Base-by-base conservation (phyloP, 2,888 invertebrate species). In the Leucophenga maculata region DNA sequence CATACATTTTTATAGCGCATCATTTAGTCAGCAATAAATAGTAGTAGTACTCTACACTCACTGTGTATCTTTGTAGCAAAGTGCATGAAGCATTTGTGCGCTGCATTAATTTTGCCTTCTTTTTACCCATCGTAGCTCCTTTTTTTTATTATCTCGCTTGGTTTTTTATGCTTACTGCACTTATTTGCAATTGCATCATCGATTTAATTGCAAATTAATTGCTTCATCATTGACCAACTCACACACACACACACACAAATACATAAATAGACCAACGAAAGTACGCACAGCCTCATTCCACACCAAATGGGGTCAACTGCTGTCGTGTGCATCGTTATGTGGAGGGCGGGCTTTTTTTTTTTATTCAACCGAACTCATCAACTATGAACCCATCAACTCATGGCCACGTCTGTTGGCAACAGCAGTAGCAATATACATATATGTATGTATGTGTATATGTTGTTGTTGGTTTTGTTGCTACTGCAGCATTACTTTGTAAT, bases 171-270 rank as follows among this genome's bases (percentile, higher is more conserved):
- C 75, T 77, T 73, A 68, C 71, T 75, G 85, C 85, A 83, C 84
- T 85, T 85, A 85, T 85, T 85, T 85, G 79, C 84, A 85, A 85
- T 85, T 85, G 85, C 84, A 84, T 83, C 82, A 84, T 82, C 79
- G 80, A 85, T 82, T 82, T 83, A 84, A 83, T 83, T 83, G 80
- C 80, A 80, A 84, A 78, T 78, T 64, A 64, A 64, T 64, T 64
- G 62, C 62, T 85, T 83, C 82, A 85, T 85, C 83, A 85, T 83
- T 83, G 82, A 80, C 78, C 66, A 74, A 75, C 71, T 18, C 55
- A 55, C 16, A 52, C 65, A 65, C 39, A 67, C 67, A 50, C 54
- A 67, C 54, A 48, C 32, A 32, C 48, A 50, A 31, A 66, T 62
- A 50, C 57, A 68, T 46, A 64, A 57, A 57, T 32, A 26, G 26